Evolutionary conservation across 2,888 invertebrate genomes (phyloP), one percentile per base, ranked within the genome.

Genomic region (Colletes collaris): DNA sequence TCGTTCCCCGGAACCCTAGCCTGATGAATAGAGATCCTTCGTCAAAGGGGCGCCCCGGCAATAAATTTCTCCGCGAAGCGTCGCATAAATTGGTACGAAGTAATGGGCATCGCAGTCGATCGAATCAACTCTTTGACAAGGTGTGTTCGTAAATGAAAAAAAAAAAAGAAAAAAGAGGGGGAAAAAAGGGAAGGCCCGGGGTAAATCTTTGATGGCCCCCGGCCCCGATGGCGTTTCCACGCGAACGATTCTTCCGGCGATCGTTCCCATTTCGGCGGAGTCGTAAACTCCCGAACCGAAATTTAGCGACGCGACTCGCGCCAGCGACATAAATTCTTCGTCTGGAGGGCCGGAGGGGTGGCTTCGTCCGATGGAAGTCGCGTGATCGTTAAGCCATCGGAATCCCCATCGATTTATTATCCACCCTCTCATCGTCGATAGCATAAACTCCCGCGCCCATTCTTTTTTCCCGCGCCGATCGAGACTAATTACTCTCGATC

Each of bases 241-340:
- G 78, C 73, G 53, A 64, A 11, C 78, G 79, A 73, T 80, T 80
- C 77, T 56, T 55, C 59, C 60, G 53, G 16, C 83, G 81, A 78
- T 76, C 83, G 69, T 66, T 60, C 37, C 27, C 69, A 56, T 85
- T 82, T 81, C 75, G 79, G 64, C 80, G 68, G 74, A 84, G 81
- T 86, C 83, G 86, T 88, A 88, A 86, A 88, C 79, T 78, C 76
- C 60, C 83, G 27, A 80, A 56, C 82, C 79, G 81, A 84, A 87
- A 89, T 86, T 86, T 85, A 88, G 71, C 79, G 81, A 81, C 79
- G 87, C 78, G 78, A 65, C 66, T 74, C 78, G 71, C 76, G 62
- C 70, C 68, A 56, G 55, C 70, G 63, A 76, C 77, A 79, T 83
- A 83, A 85, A 85, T 85, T 85, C 84, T 66, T 77, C 62, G 76